Conservation (phyloP, 2,113 vertebrate genomes). For the Eupsittula cactorum region DNA sequence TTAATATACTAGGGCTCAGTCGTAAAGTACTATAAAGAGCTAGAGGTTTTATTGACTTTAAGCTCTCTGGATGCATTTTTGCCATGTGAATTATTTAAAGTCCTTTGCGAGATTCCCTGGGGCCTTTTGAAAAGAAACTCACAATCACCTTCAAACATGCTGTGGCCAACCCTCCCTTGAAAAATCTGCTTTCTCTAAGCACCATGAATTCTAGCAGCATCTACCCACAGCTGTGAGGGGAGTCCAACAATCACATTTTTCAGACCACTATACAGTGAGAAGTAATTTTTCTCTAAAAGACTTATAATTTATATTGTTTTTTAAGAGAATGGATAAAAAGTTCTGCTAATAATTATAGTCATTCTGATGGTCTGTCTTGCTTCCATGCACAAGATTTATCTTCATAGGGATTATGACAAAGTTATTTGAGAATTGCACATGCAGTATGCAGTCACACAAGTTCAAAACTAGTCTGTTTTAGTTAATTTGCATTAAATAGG, state of each 20-base stretch:
- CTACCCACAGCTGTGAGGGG: not conserved
- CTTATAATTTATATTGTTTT: not conserved
- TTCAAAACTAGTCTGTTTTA: not conserved
- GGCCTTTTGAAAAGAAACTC: slow-evolving; percentile 32
- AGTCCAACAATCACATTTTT: not conserved
- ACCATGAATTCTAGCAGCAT: not conserved
- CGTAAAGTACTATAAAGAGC: slow-evolving; percentile 19
- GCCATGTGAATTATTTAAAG: slow-evolving; percentile 48
- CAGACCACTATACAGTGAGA: not conserved
- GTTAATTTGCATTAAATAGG: not conserved
- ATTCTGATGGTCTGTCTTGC: not conserved
- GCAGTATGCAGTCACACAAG: not conserved
- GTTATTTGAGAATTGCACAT: not conserved
- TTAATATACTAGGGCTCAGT: slow-evolving; percentile 14
- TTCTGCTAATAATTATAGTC: not conserved
- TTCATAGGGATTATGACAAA: not conserved
- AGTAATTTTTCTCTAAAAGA: not conserved
- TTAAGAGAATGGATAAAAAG: not conserved
- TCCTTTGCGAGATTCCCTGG: not conserved
- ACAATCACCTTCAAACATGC: not conserved
- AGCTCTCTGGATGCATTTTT: slow-evolving; percentile 34
- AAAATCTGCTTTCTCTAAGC: not conserved
- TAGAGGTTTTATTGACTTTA: slow-evolving; percentile 50
- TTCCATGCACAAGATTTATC: not conserved
- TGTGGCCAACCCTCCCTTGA: not conserved